Conservation (phyloP, 64 coral and sea anemone genomes). For the Pachyseris speciosa region DNA sequence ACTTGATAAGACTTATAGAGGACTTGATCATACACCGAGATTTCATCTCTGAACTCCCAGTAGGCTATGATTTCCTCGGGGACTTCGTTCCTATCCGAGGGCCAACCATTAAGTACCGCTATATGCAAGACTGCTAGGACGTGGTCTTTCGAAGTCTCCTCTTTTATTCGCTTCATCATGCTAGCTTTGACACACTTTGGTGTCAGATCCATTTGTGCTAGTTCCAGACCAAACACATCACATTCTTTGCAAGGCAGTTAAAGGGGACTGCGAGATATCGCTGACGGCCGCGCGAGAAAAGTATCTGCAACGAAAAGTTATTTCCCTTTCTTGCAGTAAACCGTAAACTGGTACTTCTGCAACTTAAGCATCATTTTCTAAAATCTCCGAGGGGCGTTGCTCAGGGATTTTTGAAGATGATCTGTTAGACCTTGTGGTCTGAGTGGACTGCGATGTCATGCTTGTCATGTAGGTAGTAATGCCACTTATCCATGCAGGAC, state of each 20-base stretch:
- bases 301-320: conserved; percentile 57
- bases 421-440: background rate
- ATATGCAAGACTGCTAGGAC: background rate
- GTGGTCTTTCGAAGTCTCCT: background rate
- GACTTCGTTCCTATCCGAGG: conserved; percentile 13
- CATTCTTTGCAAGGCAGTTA: background rate
- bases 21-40: conserved; percentile 25
- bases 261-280: background rate
- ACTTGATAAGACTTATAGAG: conserved; percentile 39
- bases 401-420: background rate
- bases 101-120: conserved; percentile 35
- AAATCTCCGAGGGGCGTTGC: conserved; percentile 4
- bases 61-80: conserved; percentile 37
- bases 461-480: conserved; percentile 15
- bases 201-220: conserved; percentile 31
- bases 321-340: conserved; percentile 29
- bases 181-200: background rate
- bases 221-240: conserved; percentile 38
- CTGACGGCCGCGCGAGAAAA: conserved; percentile 12
- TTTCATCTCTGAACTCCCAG: conserved; percentile 41
- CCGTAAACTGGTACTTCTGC: conserved; percentile 33
- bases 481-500: conserved; percentile 23
- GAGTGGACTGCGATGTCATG: conserved; percentile 19
- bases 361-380: background rate
- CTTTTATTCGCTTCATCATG: background rate